Evolutionary conservation across 2,888 invertebrate genomes (phyloP).

Genomic region (Pandemis heparana): DNA sequence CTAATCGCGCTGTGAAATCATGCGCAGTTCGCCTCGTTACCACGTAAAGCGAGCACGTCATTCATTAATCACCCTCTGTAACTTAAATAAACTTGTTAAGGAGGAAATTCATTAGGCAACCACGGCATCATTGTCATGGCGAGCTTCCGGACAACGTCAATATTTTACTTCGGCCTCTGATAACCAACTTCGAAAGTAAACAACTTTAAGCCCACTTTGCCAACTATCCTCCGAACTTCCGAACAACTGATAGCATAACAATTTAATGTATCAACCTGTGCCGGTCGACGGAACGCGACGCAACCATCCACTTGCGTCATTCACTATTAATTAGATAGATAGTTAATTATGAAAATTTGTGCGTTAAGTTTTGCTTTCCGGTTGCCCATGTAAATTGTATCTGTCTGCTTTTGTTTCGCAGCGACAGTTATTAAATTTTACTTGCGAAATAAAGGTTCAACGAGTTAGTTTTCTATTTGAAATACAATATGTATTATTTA

Average conservation of each 20-base stretch:
- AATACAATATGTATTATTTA: background rate
- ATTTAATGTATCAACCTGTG: slow-evolving; percentile 27
- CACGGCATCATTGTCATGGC: slow-evolving; percentile 56
- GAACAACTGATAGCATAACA: slow-evolving; percentile 32
- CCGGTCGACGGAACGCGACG: slow-evolving; percentile 2
- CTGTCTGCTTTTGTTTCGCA: background rate
- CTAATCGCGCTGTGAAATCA: slow-evolving; percentile 11
- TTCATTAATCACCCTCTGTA: slow-evolving; percentile 43
- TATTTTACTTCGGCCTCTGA: slow-evolving; percentile 59
- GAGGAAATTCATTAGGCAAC: slow-evolving; percentile 65
- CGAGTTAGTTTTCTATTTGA: background rate
- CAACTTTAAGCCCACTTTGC: slow-evolving; percentile 48
- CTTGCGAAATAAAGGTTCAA: background rate
- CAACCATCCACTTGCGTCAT: slow-evolving; percentile 7
- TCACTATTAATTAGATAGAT: background rate
- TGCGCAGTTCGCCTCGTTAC: slow-evolving; percentile 25
- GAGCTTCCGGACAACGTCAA: slow-evolving; percentile 62
- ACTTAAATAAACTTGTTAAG: slow-evolving; percentile 54
- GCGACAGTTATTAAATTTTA: background rate
- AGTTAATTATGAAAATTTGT: background rate
- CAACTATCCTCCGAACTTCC: slow-evolving; percentile 35
- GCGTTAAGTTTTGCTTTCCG: background rate
- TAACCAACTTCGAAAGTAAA: slow-evolving; percentile 52
- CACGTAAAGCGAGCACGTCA: slow-evolving; percentile 30
- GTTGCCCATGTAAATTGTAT: background rate